Conservation (phyloP, 2,113 vertebrate genomes). For the Ammodytes marinus region DNA sequence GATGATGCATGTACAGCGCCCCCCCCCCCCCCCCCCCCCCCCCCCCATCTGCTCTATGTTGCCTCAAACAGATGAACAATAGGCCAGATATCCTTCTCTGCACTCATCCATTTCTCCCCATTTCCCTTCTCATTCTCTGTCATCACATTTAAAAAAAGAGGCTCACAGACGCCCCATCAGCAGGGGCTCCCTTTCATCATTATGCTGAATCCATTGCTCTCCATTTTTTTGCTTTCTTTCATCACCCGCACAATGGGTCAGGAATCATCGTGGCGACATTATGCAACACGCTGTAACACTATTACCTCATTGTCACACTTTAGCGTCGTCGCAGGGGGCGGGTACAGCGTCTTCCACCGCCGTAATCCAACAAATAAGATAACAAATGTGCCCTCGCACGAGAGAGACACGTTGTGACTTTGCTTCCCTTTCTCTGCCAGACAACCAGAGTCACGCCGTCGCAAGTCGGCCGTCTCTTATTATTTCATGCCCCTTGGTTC, state of each 20-base stretch:
- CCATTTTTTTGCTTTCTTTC: constrained; percentile 67
- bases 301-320: constrained; percentile 78
- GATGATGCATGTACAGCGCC: constrained; percentile 9
- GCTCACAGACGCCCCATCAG: constrained; percentile 86
- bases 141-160: constrained; percentile 75
- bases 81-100: constrained; percentile 80
- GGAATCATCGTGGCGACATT: constrained; percentile 68
- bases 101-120: constrained; percentile 25
- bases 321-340: constrained; percentile 24
- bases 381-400: constrained; percentile 40
- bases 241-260: constrained; percentile 67
- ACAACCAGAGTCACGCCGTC: constrained; percentile 58
- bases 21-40: background rate
- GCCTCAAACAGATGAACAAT: constrained; percentile 88
- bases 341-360: constrained; percentile 43
- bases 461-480: constrained; percentile 83
- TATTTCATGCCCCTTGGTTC: constrained; percentile 88
- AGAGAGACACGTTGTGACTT: constrained; percentile 57
- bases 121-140: constrained; percentile 44
- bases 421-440: constrained; percentile 54
- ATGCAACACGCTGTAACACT: constrained; percentile 77
- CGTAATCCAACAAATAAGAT: constrained; percentile 31
- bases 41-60: constrained; percentile 61
- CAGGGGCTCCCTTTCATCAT: constrained; percentile 78
- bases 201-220: constrained; percentile 59